Percentiles rank a stretch among this genome's conserved stretches.
Conservation (phyloP, 2,888 invertebrate genomes). For the Frankliniella fusca region DNA sequence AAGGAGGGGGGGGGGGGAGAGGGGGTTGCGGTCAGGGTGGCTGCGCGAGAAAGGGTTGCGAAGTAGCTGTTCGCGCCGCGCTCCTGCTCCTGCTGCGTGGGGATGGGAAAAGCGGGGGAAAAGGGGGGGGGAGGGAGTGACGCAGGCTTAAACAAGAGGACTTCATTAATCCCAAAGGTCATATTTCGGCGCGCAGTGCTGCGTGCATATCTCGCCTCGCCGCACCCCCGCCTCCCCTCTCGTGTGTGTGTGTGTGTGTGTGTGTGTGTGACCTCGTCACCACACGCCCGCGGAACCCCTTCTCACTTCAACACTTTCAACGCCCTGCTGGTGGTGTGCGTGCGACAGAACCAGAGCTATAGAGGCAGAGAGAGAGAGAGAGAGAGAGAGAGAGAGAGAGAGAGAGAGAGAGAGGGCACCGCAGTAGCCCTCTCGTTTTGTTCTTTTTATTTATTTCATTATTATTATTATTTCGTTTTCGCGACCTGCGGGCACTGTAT, state of each 20-base stretch:
- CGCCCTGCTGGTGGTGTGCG: too few relatives aligned
- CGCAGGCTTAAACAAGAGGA: constrained; percentile 28
- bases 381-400: too few relatives aligned
- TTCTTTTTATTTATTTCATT: too few relatives aligned
- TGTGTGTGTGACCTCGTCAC: not conserved
- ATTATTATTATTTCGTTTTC: too few relatives aligned
- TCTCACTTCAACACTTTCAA: too few relatives aligned
- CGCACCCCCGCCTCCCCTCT: not conserved
- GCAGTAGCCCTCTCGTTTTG: too few relatives aligned
- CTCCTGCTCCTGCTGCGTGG: too few relatives aligned
- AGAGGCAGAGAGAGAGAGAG: too few relatives aligned
- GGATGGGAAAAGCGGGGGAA: constrained; percentile 32
- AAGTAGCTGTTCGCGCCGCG: constrained; percentile 5
- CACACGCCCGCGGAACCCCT: too few relatives aligned
- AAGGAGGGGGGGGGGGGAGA: not conserved
- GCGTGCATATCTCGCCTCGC: not conserved
- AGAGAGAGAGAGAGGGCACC: too few relatives aligned
- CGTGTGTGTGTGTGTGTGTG: not conserved
- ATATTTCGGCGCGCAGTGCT: constrained; percentile 15
- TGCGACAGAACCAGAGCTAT: too few relatives aligned
- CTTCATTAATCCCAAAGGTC: constrained; percentile 30
- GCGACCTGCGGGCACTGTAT: not conserved
- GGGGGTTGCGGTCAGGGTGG: not conserved
- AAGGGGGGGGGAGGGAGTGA: constrained; percentile 34
- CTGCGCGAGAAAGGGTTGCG: too few relatives aligned